Base-by-base conservation (phyloP, 2,888 invertebrate genomes). In the Oxyteleia sp. region DNA sequence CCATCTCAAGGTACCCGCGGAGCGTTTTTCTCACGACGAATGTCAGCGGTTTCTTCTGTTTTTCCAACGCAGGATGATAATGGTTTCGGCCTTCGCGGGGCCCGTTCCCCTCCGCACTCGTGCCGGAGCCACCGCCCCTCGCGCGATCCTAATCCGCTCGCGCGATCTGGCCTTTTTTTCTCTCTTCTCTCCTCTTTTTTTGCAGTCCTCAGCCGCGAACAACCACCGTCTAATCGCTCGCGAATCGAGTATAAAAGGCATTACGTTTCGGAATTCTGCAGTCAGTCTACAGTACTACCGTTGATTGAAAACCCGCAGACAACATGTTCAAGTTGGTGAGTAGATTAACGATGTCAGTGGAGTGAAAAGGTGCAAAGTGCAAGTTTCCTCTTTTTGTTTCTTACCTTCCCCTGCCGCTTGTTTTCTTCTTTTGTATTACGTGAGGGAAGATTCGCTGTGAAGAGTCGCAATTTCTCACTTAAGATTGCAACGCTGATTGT, bases 301-400 rank as follows among this genome's bases (percentile, higher is more conserved):
- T 80, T 75, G 53, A 84, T 64, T 63, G 41, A 87, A 80, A 84
- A 64, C 61, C 87, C 61, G 51, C 84, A 74, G 89, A 88, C 94
- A 95, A 94, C 93, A 95, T 95, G 95, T 95, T 94, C 94, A 95
- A 95, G 90, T 93, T 95, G 94, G 95, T 95, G 94, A 95, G 95
- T 92, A 86, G 32, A 64, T 49, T 66, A 11, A 16, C 61, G 7
- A 41, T 10, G 23, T 4, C 7, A 13, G 57, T 76, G 64, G 20
- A 66, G 75, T 71, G 82, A 78, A 51, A 63, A 69, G 72, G 75
- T 71, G 82, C 66, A 41, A 63, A 69, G 72, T 82, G 66, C 53
- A 18, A 26, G n/a, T 38, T 71, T 32, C 13, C 13, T 35, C 32
- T 47, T 47, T 15, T 18, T 16, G 16, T 32, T 29, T 5, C 7